Base-by-base conservation (phyloP, 2,797 vertebrate species). In the Avahi laniger region DNA sequence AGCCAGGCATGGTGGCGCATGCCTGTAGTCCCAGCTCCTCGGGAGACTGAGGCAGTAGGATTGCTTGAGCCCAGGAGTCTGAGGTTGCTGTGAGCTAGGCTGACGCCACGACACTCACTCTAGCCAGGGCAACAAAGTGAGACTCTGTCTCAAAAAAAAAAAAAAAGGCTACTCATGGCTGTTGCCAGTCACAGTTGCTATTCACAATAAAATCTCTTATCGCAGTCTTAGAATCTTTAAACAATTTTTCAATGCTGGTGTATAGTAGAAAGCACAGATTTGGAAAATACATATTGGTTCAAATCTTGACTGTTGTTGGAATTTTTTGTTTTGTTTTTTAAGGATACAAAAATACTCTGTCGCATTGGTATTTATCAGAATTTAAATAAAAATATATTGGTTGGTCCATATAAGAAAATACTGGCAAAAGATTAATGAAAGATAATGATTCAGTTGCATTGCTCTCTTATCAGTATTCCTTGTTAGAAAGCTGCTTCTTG, bases 181-280 rank as follows among this genome's bases (percentile, higher is more conserved):
- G 38, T 72, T 89, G 38, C n/a, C 41, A 65, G 4, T 73, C 50
- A 6, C 22, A 61, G 33, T 80, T 91, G 35, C 11, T 26, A 90
- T 87, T 95, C 81, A 50, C 76, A 76, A 9, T 82, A 54, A 87
- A 94, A 81, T 93, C 46, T 52, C 22, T 92, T 80, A 41, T 70
- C 18, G 20, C 12, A 67, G 4, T 65, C 72, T 67, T 73, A 52
- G 41, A 85, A 50, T 84, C 65, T 85, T 65, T 65, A 69, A 75
- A 43, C 35, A 82, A 11, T 61, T 90, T 92, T 92, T 94, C 48
- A 73, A 67, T 46, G 24, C 41, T 73, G 48, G 7, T 84, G 7
- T 84, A 0, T 67, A 65, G 13, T 80, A 52, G 20, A 81, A 95
- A 79, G 20, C 38, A 88, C 26, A 72, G 20, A 70, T 93, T 76